Evolutionary conservation across 2,113 vertebrate species (phyloP).

Genomic region (Calyptomena viridis): DNA sequence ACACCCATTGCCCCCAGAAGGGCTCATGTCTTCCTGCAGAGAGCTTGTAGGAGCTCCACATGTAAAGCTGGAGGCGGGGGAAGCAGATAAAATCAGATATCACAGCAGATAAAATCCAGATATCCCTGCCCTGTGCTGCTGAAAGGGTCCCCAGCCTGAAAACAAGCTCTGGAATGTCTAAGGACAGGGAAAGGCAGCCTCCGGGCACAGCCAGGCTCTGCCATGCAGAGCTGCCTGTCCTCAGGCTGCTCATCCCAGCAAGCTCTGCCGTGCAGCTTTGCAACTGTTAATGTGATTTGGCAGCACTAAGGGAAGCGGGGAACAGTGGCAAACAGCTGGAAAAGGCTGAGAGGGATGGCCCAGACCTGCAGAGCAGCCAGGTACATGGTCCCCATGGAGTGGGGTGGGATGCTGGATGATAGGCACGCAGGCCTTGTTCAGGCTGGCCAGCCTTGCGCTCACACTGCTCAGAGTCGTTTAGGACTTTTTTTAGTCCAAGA

Average conservation of each 20-base stretch:
- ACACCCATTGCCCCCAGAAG: neutral
- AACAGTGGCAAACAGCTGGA: neutral
- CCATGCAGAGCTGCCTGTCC: neutral
- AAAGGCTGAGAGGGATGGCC: neutral
- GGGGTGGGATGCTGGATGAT: neutral
- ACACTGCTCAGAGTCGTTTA: accelerated
- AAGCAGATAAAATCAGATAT: neutral
- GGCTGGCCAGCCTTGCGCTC: neutral
- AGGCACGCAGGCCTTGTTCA: neutral
- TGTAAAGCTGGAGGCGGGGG: neutral
- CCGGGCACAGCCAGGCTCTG: neutral
- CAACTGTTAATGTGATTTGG: neutral
- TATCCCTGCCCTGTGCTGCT: neutral
- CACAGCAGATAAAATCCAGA: neutral
- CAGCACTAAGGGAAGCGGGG: neutral
- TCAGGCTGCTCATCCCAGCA: neutral
- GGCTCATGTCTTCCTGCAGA: accelerated
- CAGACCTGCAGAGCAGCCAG: accelerated
- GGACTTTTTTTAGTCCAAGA: neutral
- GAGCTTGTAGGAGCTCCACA: neutral
- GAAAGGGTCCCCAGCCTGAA: neutral
- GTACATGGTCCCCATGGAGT: accelerated
- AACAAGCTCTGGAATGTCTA: neutral
- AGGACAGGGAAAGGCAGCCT: neutral
- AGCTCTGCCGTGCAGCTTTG: accelerated